phyloP scores from a whole-genome alignment of 92 coral and sea anemone species.

The Plumapathes pennacea region DNA sequence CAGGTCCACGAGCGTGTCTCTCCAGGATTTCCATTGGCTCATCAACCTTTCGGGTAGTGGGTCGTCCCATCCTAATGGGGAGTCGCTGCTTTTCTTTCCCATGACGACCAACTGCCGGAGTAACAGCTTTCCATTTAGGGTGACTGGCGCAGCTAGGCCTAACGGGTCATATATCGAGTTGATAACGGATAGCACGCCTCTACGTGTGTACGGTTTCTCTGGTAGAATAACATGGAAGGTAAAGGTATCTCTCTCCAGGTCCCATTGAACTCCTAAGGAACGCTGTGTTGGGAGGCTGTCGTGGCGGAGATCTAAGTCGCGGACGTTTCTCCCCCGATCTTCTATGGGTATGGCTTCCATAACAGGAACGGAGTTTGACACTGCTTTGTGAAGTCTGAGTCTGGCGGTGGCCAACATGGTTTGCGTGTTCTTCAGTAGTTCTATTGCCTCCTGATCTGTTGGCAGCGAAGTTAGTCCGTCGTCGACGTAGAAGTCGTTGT shows the following conservation, averaged over 20 bases:
- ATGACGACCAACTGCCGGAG: too few relatives aligned
- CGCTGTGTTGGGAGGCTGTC: conserved; percentile 26
- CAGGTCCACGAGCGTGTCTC: neutral
- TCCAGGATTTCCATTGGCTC: conserved; percentile 30
- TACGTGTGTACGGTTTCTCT: too few relatives aligned
- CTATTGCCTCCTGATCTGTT: conserved; percentile 26
- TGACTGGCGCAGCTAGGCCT: neutral
- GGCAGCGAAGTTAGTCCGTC: conserved; percentile 11
- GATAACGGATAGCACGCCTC: conserved; percentile 9
- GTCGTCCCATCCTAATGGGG: conserved; percentile 50
- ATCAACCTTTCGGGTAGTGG: conserved; percentile 8
- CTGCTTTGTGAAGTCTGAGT: conserved; percentile 37
- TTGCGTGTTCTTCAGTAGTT: conserved; percentile 26
- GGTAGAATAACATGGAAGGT: too few relatives aligned
- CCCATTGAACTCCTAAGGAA: conserved; percentile 25
- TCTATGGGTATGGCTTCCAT: conserved; percentile 43
- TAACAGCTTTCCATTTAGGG: conserved; percentile 1
- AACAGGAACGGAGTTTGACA: conserved; percentile 29
- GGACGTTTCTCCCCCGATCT: conserved; percentile 6
- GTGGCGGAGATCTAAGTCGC: conserved; percentile 11
- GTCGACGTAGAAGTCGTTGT: conserved; percentile 11
- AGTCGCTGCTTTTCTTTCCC: too few relatives aligned
- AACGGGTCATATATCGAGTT: conserved; percentile 5
- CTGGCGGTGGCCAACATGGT: conserved; percentile 25
- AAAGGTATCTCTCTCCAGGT: conserved; percentile 10